Evolutionary conservation across 92 coral and sea anemone genomes (phyloP), one percentile per base, ranked within the genome.

Genomic region (Palythoa heliodiscus): DNA sequence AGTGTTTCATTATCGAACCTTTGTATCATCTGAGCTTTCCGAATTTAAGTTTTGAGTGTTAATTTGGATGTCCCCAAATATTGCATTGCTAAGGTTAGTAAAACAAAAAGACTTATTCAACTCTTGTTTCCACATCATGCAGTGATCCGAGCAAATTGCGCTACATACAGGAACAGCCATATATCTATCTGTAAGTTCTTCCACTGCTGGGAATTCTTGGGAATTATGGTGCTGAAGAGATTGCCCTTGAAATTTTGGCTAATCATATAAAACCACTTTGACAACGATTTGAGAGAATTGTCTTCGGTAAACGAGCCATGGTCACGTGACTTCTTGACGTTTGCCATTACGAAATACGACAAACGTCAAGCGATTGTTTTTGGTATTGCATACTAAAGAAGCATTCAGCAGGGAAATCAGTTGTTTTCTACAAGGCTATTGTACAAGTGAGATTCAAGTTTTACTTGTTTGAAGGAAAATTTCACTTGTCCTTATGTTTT

Each of bases 141-240:
- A 80, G 84, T 43, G 73, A 80, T 40, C 84, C 84, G 25, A 60
- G 73, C 39, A 43, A 80, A 52, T 47, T 80, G 60, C 75, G 66
- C 73, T 80, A 80, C 84, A 40, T 80, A 66, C 84, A 80, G 66
- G 84, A 80, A 80, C 84, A 80, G 84, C 84, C 84, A 66, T 80
- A 40, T 80, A 66, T 80, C 47, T 80, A 80, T 66, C 84, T 80
- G 84, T 80, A 80, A 80, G 84, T 80, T 80, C 74, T 20, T 39
- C 1, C 61, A 55, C 61, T 55, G 11, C 61, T 55, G 82, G 82
- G 43, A 54, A 57, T 60, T 57, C 52, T 54, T 54, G 70, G 67
- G 48, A 53, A 57, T 76, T 76, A 54, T 76, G 82, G 58, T 76
- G 82, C 29, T 7, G 43, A 1, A 71, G 24, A 7, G 53, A 5